A percentile compares a stretch with the other conserved stretches of the same genome.
Conservation (phyloP, 2,113 vertebrate species). For the Carassius gibelio region DNA sequence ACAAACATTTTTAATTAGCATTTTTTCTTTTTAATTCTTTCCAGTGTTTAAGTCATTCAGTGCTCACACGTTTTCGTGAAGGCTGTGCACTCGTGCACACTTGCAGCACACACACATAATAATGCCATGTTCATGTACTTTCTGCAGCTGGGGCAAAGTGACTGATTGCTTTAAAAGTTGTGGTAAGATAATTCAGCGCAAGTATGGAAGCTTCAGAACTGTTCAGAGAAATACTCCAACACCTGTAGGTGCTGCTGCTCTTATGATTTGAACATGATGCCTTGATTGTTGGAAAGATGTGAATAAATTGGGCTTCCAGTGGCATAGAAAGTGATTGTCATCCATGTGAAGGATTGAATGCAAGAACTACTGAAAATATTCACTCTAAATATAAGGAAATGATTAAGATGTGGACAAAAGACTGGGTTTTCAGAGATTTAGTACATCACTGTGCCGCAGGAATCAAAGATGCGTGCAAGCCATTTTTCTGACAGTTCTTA, state of each 20-base stretch:
- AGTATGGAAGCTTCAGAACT: background rate
- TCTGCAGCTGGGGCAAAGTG: slow-evolving; percentile 11
- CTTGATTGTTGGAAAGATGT: background rate
- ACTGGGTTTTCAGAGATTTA: background rate
- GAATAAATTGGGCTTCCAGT: background rate
- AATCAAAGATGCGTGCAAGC: background rate
- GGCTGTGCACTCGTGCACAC: no score
- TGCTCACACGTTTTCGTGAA: no score
- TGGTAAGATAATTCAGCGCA: background rate
- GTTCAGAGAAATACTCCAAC: background rate
- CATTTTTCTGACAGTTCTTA: background rate
- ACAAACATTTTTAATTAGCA: no score
- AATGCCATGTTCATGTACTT: background rate
- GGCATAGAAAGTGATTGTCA: background rate
- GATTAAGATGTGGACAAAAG: background rate
- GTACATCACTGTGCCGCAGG: background rate
- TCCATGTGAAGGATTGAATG: background rate
- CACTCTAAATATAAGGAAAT: background rate
- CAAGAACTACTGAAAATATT: background rate
- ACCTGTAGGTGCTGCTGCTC: background rate
- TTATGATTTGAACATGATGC: background rate
- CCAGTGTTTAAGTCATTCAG: no score
- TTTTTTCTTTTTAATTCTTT: no score
- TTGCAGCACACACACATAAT: no score
- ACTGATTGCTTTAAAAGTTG: slow-evolving; percentile 5